Conservation (phyloP, 1,140 invertebrate genomes). For the Drosophila leontia region DNA sequence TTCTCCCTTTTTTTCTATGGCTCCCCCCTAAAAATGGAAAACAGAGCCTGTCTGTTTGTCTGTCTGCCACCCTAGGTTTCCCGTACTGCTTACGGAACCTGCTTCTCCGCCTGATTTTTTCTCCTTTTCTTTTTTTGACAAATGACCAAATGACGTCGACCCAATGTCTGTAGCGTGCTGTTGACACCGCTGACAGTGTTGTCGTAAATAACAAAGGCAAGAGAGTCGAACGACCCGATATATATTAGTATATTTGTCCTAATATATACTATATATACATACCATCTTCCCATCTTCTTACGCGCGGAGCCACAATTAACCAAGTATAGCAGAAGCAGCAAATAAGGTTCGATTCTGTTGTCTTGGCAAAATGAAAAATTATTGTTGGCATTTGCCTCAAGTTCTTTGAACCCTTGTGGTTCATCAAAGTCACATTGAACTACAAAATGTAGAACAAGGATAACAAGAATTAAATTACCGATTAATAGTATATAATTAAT, state of each 20-base stretch:
- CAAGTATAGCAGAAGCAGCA: slow-evolving; percentile 19
- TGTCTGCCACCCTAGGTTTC: slow-evolving; percentile 17
- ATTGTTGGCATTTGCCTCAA: slow-evolving; percentile 35
- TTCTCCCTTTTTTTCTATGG: background rate
- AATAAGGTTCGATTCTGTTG: slow-evolving; percentile 41
- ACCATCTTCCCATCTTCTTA: slow-evolving; percentile 1
- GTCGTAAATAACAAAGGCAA: slow-evolving; percentile 55
- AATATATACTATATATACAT: background rate
- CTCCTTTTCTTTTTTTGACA: slow-evolving; percentile 29
- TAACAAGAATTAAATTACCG: background rate
- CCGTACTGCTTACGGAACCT: slow-evolving; percentile 1
- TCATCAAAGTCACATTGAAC: slow-evolving; percentile 2
- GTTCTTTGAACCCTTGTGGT: slow-evolving; percentile 38
- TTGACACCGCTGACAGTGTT: slow-evolving; percentile 58
- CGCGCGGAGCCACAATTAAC: slow-evolving; percentile 27
- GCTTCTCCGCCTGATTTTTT: background rate
- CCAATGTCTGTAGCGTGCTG: slow-evolving; percentile 53
- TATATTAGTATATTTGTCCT: background rate
- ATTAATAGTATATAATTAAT: no score
- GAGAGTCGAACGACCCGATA: slow-evolving; percentile 34
- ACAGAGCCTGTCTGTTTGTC: slow-evolving; percentile 21
- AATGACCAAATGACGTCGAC: slow-evolving; percentile 59
- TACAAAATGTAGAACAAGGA: no score
- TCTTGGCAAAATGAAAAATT: slow-evolving; percentile 46
- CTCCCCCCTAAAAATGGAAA: slow-evolving; percentile 12